These are phyloP conservation scores for Drosophila funebris DNA, from an alignment of 1,140 invertebrate genomes.

Conservation along the genomic window DNA sequence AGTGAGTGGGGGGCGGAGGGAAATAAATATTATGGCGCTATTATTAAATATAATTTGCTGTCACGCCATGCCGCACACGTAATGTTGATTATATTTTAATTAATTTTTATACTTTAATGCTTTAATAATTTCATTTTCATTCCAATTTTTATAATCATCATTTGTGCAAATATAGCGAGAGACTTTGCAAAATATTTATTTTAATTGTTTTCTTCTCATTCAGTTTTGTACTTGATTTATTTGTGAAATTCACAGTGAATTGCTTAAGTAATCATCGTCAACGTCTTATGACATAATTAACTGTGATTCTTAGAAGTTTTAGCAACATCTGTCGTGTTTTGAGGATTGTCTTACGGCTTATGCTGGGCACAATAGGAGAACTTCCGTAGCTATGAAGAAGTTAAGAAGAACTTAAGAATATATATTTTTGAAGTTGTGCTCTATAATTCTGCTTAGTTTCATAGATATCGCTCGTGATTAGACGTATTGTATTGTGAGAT, in stretches of 20 bases:
- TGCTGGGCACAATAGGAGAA: no score
- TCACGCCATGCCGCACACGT: conserved; percentile 73
- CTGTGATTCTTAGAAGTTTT: no score
- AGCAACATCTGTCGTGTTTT: no score
- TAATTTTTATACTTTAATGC: conserved; percentile 74
- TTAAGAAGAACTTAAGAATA: no score
- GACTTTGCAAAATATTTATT: conserved; percentile 6
- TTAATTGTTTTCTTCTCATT: background rate
- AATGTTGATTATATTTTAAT: conserved; percentile 81
- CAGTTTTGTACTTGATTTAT: background rate
- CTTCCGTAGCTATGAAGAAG: no score
- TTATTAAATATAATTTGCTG: conserved; percentile 78
- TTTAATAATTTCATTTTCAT: conserved; percentile 68
- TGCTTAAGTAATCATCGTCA: no score
- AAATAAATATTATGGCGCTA: conserved; percentile 70
- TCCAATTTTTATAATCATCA: conserved; percentile 5
- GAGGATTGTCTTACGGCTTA: no score
- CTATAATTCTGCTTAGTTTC: background rate
- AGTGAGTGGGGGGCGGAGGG: background rate
- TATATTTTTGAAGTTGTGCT: no score
- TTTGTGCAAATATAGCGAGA: background rate
- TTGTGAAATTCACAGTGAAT: no score
- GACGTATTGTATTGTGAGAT: background rate
- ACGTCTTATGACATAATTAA: no score
- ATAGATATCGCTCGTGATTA: background rate